A percentile compares a stretch with the other conserved stretches of the same genome.
Conservation (phyloP, 2,113 vertebrate species). For the Microcebus griseorufus region DNA sequence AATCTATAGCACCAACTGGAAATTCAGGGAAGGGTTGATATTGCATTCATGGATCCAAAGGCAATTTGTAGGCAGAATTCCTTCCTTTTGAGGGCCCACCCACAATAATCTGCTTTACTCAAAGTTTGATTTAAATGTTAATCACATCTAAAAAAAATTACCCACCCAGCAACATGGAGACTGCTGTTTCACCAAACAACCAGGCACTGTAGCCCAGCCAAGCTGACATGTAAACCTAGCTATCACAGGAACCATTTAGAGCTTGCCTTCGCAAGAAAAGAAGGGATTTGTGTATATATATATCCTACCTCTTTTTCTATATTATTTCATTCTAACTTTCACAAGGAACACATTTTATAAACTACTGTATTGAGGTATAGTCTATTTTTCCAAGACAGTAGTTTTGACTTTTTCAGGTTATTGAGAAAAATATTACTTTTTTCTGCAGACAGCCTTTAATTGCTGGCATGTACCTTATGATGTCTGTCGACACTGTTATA, state of each 20-base stretch:
- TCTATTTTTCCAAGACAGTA: not conserved
- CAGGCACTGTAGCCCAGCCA: not conserved
- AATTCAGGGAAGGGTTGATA: not conserved
- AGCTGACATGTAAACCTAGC: not conserved
- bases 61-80: not conserved
- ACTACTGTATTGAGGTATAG: not conserved
- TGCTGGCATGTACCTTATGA: slow-evolving; percentile 97
- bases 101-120: not conserved
- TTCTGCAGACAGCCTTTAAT: slow-evolving; percentile 93
- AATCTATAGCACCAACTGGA: not conserved
- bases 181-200: not conserved
- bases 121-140: slow-evolving; percentile 2
- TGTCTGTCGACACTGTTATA: slow-evolving; percentile 94
- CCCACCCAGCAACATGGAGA: not conserved
- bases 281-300: not conserved
- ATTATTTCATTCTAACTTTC: not conserved
- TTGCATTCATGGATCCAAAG: not conserved
- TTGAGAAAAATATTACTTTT: slow-evolving; percentile 61
- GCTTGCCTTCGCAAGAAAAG: not conserved
- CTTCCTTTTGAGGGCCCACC: not conserved
- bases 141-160: not conserved
- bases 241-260: not conserved
- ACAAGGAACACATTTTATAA: not conserved
- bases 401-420: not conserved
- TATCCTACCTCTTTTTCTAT: not conserved